Base-by-base conservation (phyloP, 2,888 invertebrate species). In the Nomada goodeniana region DNA sequence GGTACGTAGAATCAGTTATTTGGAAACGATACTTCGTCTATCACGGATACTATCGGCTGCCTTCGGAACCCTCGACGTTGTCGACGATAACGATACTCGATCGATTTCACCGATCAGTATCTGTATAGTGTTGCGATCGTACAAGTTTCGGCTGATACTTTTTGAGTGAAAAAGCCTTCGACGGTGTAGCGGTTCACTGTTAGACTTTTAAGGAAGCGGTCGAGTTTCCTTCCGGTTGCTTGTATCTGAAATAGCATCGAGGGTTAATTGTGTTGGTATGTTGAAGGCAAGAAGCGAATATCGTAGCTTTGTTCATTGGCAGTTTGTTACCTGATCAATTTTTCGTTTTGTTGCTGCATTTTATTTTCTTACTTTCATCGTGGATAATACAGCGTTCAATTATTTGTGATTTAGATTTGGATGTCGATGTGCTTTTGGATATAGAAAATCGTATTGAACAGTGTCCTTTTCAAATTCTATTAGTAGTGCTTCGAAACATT, bases 1-100 rank as follows among this genome's bases (percentile, higher is more conserved):
- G 93, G 93, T 93, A 93, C 89, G 93, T 93, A 93, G 80, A 87
- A 82, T 84, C 68, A 82, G 70, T 78, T 77, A 36, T 76, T 83
- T 75, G 77, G 60, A 79, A 65, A 76, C 72, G 63, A 73, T 71
- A 63, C 52, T 59, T 18, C 81, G 15, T 55, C 26, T 65, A 60
- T 52, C 64, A 69, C 52, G 81, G 75, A 75, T 74, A 84, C 26
- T 55, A 53, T 73, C 74, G 84, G 36, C 15, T 71, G 68, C 44
- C 26, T 47, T 44, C 42, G 20, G 55, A 64, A 60, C 15, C 57
- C 26, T 78, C 23, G 44, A 29, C 15, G 20, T 20, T 26, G 29
- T 60, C 59, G 26, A 44, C 20, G 47, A 47, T 61, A 47, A 4
- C 47, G 23, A 20, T n/a, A n/a, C 10, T 15, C 18, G 60, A 61